These are phyloP conservation scores for Oryzias melastigma DNA, from an alignment of 2,113 vertebrate species.

Conservation along the genomic window DNA sequence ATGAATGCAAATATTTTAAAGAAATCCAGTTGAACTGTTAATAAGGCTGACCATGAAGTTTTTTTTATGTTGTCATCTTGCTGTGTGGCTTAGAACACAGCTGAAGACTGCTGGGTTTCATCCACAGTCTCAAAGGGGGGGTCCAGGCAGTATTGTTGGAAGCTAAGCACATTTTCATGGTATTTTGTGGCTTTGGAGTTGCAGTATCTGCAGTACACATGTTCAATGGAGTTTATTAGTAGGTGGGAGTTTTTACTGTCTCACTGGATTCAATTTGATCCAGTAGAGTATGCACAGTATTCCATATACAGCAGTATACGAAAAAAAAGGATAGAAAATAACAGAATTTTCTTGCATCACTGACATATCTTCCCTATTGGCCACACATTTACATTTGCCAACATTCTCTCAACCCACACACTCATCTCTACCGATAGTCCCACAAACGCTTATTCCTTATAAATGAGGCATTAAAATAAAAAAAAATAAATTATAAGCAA, in stretches of 20 bases:
- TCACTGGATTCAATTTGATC: constrained; percentile 32
- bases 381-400: too few relatives aligned
- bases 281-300: constrained; percentile 4
- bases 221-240: constrained; percentile 57
- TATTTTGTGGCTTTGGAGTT: constrained; percentile 51
- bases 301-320: constrained; percentile 2
- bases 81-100: constrained; percentile 72
- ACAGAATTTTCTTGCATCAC: constrained; percentile 3
- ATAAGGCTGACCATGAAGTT: constrained; percentile 69
- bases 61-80: constrained; percentile 69
- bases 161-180: constrained; percentile 61
- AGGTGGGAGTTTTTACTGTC: constrained; percentile 58
- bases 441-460: not conserved
- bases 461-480: not conserved
- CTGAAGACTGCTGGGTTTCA: constrained; percentile 48
- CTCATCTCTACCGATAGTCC: too few relatives aligned
- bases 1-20: constrained; percentile 54
- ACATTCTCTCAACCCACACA: too few relatives aligned
- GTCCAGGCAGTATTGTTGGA: constrained; percentile 50
- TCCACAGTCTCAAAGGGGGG: constrained; percentile 46
- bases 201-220: constrained; percentile 46
- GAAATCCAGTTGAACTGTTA: constrained; percentile 51
- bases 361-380: too few relatives aligned
- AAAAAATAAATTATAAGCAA: constrained; percentile 11
- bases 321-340: constrained; percentile 17